Evolutionary conservation across 2,113 vertebrate genomes (phyloP).

Genomic region (Electrona antarctica): DNA sequence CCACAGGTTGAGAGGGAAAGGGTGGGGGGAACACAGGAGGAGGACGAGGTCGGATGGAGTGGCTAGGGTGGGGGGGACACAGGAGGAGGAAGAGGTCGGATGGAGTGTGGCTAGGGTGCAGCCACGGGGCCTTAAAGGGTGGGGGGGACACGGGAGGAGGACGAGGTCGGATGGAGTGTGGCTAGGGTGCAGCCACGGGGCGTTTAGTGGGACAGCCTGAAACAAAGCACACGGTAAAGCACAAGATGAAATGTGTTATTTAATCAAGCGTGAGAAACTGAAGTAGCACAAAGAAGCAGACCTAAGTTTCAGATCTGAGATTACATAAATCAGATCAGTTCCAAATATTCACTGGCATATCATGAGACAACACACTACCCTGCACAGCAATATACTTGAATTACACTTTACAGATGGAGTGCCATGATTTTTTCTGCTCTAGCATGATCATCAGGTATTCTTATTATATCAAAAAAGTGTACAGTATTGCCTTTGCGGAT

Average conservation of each 20-base stretch:
- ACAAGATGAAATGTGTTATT: neutral
- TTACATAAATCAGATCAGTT: no score
- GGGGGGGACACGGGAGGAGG: no score
- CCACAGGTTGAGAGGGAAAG: slow-evolving; percentile 53
- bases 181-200: slow-evolving; percentile 47
- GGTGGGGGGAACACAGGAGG: neutral
- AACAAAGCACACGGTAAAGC: slow-evolving; percentile 31
- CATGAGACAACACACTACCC: no score
- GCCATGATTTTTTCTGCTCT: no score
- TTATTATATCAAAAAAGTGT: no score
- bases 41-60: slow-evolving; percentile 7
- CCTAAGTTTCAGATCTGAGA: no score
- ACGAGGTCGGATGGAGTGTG: slow-evolving; percentile 30
- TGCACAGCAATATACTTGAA: no score
- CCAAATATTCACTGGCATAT: no score
- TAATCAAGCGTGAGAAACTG: no score
- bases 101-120: slow-evolving; percentile 55
- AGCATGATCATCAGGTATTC: no score
- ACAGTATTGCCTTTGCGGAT: neutral
- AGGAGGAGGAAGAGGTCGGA: neutral
- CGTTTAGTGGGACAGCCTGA: slow-evolving; percentile 33
- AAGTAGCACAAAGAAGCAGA: no score
- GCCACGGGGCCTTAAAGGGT: slow-evolving; percentile 23
- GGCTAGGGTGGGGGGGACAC: slow-evolving; percentile 44
- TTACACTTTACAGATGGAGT: no score